Conservation (phyloP, 1,140 invertebrate genomes). For the Leguminivora glycinivorella region DNA sequence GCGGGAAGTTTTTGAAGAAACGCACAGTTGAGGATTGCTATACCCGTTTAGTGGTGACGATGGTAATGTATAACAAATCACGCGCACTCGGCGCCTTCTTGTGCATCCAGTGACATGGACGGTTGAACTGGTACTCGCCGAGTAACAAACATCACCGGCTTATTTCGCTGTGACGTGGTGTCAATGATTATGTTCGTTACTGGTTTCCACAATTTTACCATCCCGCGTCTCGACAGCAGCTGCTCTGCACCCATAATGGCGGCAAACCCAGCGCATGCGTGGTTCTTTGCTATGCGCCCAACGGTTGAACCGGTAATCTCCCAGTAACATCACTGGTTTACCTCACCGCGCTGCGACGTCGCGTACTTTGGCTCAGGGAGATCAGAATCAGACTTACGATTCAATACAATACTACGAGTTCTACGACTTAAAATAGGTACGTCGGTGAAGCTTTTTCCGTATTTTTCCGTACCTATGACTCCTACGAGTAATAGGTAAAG, state of each 20-base stretch:
- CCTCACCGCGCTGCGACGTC: constrained; percentile 43
- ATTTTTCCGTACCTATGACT: not conserved
- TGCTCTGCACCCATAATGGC: constrained; percentile 39
- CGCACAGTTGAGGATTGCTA: no score
- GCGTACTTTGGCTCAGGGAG: constrained; percentile 40
- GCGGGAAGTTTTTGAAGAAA: no score
- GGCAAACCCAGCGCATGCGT: constrained; percentile 40
- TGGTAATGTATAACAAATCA: no score
- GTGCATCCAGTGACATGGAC: no score
- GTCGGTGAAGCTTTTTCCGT: no score
- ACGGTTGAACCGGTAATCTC: constrained; percentile 46
- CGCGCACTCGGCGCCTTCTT: no score
- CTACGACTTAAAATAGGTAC: no score
- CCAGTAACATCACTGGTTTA: constrained; percentile 50
- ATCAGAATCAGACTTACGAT: not conserved
- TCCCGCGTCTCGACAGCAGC: constrained; percentile 41
- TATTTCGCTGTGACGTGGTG: not conserved
- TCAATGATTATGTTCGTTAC: constrained; percentile 46
- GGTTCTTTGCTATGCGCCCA: constrained; percentile 35
- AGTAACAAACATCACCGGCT: no score
- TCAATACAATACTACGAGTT: no score
- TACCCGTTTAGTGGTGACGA: no score
- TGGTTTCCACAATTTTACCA: constrained; percentile 33
- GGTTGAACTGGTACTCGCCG: no score
- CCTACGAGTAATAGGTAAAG: no score